Evolutionary conservation across 2,888 invertebrate species (phyloP).

Genomic region (Priocnemis perturbator): DNA sequence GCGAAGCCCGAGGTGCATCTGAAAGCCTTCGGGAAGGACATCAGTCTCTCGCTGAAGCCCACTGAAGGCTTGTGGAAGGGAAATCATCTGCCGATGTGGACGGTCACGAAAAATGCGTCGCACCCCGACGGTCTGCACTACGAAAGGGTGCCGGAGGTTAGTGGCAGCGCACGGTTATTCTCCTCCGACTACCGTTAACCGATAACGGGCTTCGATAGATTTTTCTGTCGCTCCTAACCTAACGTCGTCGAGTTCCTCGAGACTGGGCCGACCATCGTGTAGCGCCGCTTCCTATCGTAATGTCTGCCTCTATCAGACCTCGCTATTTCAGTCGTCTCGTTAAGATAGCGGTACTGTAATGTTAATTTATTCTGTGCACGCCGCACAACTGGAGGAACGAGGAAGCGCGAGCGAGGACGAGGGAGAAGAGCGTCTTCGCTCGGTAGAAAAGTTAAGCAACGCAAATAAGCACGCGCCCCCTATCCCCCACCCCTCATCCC

Average conservation of each 20-base stretch:
- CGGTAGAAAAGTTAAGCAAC: too few relatives aligned
- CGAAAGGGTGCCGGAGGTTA: slow-evolving; percentile 85
- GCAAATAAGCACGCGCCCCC: too few relatives aligned
- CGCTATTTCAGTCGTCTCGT: too few relatives aligned
- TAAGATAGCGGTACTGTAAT: too few relatives aligned
- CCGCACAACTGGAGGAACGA: background rate
- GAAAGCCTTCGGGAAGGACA: slow-evolving; percentile 86
- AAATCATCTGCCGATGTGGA: slow-evolving; percentile 88
- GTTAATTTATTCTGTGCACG: background rate
- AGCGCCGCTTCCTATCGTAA: too few relatives aligned
- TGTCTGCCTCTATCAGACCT: too few relatives aligned
- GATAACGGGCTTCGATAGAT: too few relatives aligned
- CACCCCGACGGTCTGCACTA: slow-evolving; percentile 88
- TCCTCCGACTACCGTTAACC: too few relatives aligned
- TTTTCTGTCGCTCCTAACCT: too few relatives aligned
- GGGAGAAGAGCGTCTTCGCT: background rate
- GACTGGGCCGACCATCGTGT: too few relatives aligned
- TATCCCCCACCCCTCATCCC: too few relatives aligned
- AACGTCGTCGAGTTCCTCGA: too few relatives aligned
- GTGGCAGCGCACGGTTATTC: slow-evolving; percentile 54
- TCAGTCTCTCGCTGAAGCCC: slow-evolving; percentile 85
- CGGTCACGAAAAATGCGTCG: slow-evolving; percentile 85
- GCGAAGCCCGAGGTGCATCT: slow-evolving; percentile 80
- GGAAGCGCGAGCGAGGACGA: background rate
- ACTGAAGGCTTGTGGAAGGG: slow-evolving; percentile 87